A percentile compares a stretch with the other conserved stretches of the same genome.
Conservation (phyloP, 2,113 vertebrate genomes). For the Loxodonta africana region DNA sequence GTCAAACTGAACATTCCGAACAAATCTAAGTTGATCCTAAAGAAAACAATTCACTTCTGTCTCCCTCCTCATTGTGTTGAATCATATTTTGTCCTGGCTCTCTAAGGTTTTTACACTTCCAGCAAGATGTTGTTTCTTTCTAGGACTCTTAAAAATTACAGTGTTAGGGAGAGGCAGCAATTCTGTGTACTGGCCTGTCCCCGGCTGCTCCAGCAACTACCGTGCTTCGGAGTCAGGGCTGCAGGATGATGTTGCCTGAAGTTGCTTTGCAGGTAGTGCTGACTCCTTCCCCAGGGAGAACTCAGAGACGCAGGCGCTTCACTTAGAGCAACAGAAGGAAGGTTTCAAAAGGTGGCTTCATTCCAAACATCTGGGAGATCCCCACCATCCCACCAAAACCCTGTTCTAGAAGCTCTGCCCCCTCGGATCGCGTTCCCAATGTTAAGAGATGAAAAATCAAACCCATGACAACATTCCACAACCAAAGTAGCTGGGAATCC, state of each 20-base stretch:
- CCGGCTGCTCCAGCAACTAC: background rate
- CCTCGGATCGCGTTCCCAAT: background rate
- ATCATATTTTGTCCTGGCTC: background rate
- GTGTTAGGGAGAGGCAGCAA: background rate
- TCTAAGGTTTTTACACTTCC: background rate
- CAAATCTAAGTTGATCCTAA: slow-evolving; percentile 29
- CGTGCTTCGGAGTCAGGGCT: background rate
- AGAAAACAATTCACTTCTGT: slow-evolving; percentile 48
- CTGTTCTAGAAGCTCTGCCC: background rate
- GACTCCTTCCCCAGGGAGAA: background rate
- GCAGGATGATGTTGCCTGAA: background rate
- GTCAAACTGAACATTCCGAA: slow-evolving; percentile 30
- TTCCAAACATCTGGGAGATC: background rate
- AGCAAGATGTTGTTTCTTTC: slow-evolving; percentile 1
- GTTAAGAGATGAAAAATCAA: background rate
- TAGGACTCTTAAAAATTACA: background rate
- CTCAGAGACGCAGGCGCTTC: background rate
- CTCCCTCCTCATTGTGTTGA: background rate
- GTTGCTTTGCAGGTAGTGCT: background rate
- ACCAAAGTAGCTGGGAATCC: background rate
- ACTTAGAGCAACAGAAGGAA: background rate
- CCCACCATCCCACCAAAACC: background rate
- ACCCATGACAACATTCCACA: background rate
- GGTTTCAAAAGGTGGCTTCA: background rate
- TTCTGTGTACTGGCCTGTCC: background rate